These are phyloP conservation scores for Scolopax bukidnonensis DNA, from an alignment of 2,797 vertebrate genomes.

Conservation along the genomic window DNA sequence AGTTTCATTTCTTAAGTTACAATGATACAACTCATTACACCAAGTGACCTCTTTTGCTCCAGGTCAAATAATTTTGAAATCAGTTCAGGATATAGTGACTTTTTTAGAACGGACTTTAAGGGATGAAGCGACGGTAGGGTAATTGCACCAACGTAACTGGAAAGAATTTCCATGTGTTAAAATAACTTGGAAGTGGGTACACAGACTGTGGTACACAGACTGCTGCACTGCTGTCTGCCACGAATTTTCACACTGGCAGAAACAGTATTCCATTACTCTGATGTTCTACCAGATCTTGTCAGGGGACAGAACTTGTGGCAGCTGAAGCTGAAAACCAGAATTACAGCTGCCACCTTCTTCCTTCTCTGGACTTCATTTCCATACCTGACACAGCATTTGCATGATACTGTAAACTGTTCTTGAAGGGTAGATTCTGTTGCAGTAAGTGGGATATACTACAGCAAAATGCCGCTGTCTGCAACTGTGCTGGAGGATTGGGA, in stretches of 20 bases:
- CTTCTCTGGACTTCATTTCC: background rate
- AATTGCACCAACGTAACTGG: background rate
- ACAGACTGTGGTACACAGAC: background rate
- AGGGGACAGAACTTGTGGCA: background rate
- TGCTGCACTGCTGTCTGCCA: background rate
- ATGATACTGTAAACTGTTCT: background rate
- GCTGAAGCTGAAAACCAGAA: background rate
- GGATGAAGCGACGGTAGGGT: background rate
- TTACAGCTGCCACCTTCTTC: background rate
- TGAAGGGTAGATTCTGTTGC: background rate
- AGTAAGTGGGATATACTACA: background rate
- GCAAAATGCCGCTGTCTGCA: background rate
- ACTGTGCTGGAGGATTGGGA: background rate
- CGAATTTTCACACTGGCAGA: background rate
- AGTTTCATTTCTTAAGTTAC: background rate
- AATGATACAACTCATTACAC: background rate
- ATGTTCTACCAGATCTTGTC: background rate
- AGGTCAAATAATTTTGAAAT: background rate
- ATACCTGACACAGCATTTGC: background rate
- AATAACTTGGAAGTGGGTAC: background rate
- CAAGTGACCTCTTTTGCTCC: background rate
- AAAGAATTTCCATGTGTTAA: background rate
- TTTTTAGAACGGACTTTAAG: background rate
- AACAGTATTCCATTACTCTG: background rate
- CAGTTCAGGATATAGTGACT: background rate